Base-by-base conservation (phyloP, 2,797 vertebrate species). In the Pangasius macronema region DNA sequence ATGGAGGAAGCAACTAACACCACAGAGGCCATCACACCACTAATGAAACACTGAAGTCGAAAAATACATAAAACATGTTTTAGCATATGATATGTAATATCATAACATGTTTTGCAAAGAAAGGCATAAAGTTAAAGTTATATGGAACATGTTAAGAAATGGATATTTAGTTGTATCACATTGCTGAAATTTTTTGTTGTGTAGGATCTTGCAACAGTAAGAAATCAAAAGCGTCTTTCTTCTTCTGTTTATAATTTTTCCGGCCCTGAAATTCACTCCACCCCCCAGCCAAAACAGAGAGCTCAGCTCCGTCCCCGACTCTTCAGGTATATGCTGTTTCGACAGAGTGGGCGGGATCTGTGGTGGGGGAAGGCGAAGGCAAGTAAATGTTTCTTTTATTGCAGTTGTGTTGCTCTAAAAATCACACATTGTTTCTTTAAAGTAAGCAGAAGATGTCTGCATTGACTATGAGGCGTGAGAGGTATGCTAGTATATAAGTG, bases 1-100 rank as follows among this genome's bases (percentile, higher is more conserved):
- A 88, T 82, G 33, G 87, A 59, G 59, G 33, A 67, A 46, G 84
- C 27, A 57, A 57, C 14, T 36, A 53, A 87, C 72, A 27, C 13
- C 49, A 67, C 65, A 42, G 33, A 55, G 53, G 27, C 42, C n/a
- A 30, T 67, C 20, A 59, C 5, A 72, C 42, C 57, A 63, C 57
- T 42, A 61, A 61, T 39, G 30, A 80, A 80, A 80, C 53, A 39
- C 20, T 24, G 7, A 59, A 59, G 55, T 20, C 77, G 24, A 7
- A 6, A 59, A 39, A 75, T 49, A 49, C 70, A 55, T 57, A 57
- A 79, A 55, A 79, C 3, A 6, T 24, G 33, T 39, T n/a, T 59
- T 59, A 39, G 46, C 13, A 42, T 42, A 42, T 42, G 7, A 7
- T 42, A 7, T 42, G 5, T 42, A 42, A 42, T 42, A 42, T n/a